phyloP scores from a whole-genome alignment of 2,113 vertebrate genomes.

The Grammomys surdaster region DNA sequence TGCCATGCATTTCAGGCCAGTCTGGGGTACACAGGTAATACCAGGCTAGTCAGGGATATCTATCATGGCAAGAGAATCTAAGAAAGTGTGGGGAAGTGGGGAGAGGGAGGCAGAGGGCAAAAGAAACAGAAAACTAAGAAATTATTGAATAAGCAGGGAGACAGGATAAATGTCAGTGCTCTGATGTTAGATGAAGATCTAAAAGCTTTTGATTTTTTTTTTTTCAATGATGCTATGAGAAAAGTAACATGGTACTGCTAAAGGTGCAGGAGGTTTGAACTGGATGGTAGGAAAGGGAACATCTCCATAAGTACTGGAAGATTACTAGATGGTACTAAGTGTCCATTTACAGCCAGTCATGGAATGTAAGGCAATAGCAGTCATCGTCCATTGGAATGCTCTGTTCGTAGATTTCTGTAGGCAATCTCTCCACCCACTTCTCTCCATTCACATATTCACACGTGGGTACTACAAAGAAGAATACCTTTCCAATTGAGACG shows the following conservation, averaged over 20 bases:
- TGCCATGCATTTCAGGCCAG: not conserved
- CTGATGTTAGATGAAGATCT: not conserved
- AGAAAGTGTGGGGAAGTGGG: not conserved
- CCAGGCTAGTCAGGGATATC: not conserved
- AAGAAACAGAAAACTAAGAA: not conserved
- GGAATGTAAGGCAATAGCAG: not conserved
- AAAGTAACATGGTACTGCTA: not conserved
- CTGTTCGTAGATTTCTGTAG: not conserved
- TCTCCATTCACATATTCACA: not conserved
- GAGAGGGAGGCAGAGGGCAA: not conserved
- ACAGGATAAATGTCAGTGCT: not conserved
- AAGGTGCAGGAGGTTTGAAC: not conserved
- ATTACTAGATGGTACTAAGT: not conserved
- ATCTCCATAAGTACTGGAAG: not conserved
- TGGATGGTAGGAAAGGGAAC: not conserved
- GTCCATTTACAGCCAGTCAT: not conserved
- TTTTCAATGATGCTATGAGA: not conserved
- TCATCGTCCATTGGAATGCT: not conserved
- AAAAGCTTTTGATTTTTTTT: not conserved
- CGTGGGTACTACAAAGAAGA: not conserved
- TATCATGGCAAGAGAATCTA: not conserved
- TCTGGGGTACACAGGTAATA: not conserved
- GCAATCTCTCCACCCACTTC: not conserved
- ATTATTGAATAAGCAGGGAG: not conserved
- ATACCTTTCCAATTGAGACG: slow-evolving; percentile 92